phyloP scores from a whole-genome alignment of 2,113 vertebrate species.

The Cinclus mexicanus region DNA sequence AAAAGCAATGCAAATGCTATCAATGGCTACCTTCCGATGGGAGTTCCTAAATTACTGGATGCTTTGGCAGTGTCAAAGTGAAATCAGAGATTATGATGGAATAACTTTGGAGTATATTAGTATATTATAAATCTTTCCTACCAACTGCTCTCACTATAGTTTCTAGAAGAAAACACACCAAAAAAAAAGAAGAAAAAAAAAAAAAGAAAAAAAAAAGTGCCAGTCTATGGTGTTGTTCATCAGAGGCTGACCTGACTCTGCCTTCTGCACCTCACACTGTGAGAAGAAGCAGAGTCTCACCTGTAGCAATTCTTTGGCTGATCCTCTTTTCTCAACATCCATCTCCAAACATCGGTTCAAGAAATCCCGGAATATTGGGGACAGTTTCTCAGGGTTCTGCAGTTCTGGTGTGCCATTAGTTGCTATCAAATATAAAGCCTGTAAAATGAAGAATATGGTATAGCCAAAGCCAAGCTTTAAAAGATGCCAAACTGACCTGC shows the following conservation, averaged over 20 bases:
- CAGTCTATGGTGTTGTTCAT: neutral
- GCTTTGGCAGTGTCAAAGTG: neutral
- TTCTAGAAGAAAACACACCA: neutral
- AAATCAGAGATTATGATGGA: neutral
- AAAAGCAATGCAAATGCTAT: neutral
- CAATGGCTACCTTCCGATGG: neutral
- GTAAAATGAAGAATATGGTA: neutral
- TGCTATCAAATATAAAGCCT: slow-evolving; percentile 98
- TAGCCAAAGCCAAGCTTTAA: neutral
- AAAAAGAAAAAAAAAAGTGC: neutral
- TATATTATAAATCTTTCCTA: neutral
- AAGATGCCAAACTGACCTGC: neutral
- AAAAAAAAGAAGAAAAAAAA: no score
- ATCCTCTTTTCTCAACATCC: slow-evolving; percentile 97
- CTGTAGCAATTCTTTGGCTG: slow-evolving; percentile 96
- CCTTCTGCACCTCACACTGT: neutral
- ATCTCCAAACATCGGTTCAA: slow-evolving; percentile 95
- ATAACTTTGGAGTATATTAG: neutral
- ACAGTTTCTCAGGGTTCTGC: slow-evolving; percentile 96
- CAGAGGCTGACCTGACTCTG: neutral
- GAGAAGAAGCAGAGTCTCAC: slow-evolving; percentile 54
- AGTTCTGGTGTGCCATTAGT: slow-evolving; percentile 98
- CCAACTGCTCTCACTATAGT: neutral
- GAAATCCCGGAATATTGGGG: slow-evolving; percentile 95
- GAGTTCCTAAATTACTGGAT: neutral